phyloP scores from a whole-genome alignment of 2,888 invertebrate species.

The Eulithis prunata region DNA sequence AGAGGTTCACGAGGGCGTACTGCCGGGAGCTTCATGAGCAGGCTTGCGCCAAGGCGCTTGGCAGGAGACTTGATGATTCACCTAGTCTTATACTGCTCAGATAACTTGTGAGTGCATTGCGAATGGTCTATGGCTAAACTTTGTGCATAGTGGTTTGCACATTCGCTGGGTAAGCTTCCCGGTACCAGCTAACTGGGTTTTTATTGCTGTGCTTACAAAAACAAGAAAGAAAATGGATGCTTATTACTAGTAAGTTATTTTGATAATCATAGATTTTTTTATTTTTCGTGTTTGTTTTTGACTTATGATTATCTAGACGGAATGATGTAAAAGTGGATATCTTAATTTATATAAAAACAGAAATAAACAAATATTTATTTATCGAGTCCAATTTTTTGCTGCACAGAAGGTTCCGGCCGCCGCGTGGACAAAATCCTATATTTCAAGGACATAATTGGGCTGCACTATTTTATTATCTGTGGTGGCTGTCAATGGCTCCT shows the following conservation, averaged over 20 bases:
- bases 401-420: conserved; percentile 46
- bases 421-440: conserved; percentile 62
- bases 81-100: conserved; percentile 57
- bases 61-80: conserved; percentile 48
- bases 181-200: no score
- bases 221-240: no score
- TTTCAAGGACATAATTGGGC: conserved; percentile 63
- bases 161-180: no score
- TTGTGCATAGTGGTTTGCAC: no score
- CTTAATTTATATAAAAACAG: conserved; percentile 25
- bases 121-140: not conserved
- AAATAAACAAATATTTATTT: conserved; percentile 32
- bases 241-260: no score
- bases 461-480: conserved; percentile 33
- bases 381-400: conserved; percentile 46
- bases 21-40: conserved; percentile 73
- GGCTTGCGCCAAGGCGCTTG: conserved; percentile 55
- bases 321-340: not conserved
- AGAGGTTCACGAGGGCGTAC: conserved; percentile 69
- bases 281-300: no score
- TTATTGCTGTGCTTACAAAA: no score
- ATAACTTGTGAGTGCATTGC: conserved; percentile 41
- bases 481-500: conserved; percentile 68
- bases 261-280: no score
- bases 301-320: not conserved